Evolutionary conservation across 64 coral and sea anemone genomes (phyloP).

Genomic region (Montipora efflorescens): DNA sequence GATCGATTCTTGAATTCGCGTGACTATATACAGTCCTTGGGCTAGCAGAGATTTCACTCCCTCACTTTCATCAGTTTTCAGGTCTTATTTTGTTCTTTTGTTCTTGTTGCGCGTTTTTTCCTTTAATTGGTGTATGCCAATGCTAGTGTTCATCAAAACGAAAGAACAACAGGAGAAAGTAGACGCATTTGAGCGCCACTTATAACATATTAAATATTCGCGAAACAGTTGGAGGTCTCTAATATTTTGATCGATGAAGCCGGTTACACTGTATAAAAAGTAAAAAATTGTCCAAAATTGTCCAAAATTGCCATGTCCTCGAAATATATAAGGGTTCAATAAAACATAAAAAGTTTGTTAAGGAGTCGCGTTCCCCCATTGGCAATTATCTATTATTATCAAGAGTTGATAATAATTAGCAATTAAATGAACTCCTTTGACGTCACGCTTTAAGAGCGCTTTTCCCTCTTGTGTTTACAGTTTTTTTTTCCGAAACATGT

Average conservation of each 20-base stretch:
- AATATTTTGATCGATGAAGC: background rate
- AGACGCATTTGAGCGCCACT: background rate
- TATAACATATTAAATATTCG: background rate
- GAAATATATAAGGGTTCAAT: background rate
- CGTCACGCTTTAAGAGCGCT: slow-evolving; percentile 72
- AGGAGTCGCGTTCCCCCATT: slow-evolving; percentile 18
- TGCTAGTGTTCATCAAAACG: background rate
- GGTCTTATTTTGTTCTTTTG: too few species aligned
- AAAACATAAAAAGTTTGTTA: slow-evolving; percentile 1
- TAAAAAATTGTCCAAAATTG: background rate
- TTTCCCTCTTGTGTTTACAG: slow-evolving; percentile 71
- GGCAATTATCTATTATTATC: slow-evolving; percentile 44
- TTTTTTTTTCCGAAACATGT: slow-evolving; percentile 62
- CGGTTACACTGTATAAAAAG: background rate
- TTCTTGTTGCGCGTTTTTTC: too few species aligned
- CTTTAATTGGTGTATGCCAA: too few species aligned
- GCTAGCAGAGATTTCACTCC: too few species aligned
- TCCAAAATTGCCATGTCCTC: background rate
- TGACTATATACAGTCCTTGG: too few species aligned
- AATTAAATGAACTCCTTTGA: slow-evolving; percentile 86
- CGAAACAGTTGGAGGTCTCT: background rate
- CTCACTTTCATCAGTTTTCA: too few species aligned
- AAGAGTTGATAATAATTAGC: slow-evolving; percentile 77
- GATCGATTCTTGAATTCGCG: too few species aligned
- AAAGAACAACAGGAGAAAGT: background rate